A percentile compares a stretch with the other conserved stretches of the same genome.
Evolutionary conservation across 2,113 vertebrate species (phyloP).

Genomic region (Manacus vitellinus): DNA sequence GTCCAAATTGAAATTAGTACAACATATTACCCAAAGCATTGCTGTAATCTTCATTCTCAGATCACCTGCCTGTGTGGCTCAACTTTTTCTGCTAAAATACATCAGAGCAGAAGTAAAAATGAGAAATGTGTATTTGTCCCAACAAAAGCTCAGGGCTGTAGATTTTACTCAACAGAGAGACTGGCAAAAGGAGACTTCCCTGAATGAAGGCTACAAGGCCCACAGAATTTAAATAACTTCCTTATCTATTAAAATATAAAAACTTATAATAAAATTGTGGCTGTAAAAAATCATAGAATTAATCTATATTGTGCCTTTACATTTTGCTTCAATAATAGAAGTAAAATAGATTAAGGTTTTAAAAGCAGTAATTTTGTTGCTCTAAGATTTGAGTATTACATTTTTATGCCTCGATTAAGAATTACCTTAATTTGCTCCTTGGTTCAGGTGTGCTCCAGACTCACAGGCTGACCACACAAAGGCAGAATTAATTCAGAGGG

Average conservation of each 20-base stretch:
- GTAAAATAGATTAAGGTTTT: slow-evolving; percentile 62
- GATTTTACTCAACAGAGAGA: background rate
- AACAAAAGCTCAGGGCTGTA: background rate
- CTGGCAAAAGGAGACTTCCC: background rate
- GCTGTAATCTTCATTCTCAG: background rate
- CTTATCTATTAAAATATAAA: slow-evolving; percentile 64
- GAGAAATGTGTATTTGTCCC: background rate
- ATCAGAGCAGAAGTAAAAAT: background rate
- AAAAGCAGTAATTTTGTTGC: slow-evolving; percentile 60
- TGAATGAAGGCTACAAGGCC: slow-evolving; percentile 24
- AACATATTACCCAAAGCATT: background rate
- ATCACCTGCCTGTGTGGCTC: background rate
- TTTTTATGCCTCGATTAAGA: slow-evolving; percentile 49
- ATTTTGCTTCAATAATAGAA: slow-evolving; percentile 62
- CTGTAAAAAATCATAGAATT: slow-evolving; percentile 58
- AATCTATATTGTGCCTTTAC: slow-evolving; percentile 63
- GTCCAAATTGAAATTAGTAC: background rate
- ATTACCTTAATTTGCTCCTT: slow-evolving; percentile 3
- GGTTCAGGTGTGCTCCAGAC: background rate
- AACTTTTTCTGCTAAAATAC: background rate
- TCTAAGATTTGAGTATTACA: slow-evolving; percentile 35
- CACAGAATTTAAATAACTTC: slow-evolving; percentile 50
- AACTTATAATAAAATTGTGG: slow-evolving; percentile 51
- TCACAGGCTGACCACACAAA: background rate
- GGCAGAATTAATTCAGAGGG: background rate